These are phyloP conservation scores for Drosophila jambulina DNA, from an alignment of 1,140 invertebrate genomes.

Conservation along the genomic window DNA sequence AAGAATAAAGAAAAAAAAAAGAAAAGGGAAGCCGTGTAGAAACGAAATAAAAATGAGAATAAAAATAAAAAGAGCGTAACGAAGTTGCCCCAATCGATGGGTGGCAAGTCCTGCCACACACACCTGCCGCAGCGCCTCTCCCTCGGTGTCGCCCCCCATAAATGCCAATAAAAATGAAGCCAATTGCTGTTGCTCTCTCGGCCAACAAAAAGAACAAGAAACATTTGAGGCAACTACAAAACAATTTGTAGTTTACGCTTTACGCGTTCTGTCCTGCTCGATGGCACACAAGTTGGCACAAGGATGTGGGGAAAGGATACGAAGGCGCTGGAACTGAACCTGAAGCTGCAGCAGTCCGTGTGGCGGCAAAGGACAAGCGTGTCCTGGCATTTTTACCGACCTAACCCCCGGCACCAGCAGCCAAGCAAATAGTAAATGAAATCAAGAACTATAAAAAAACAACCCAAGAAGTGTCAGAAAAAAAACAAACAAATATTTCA, in stretches of 20 bases:
- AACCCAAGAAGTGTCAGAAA: not conserved
- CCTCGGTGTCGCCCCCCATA: constrained; percentile 5
- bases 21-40: constrained; percentile 38
- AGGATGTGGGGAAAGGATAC: constrained; percentile 3
- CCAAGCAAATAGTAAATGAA: constrained; percentile 76
- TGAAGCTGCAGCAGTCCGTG: not conserved
- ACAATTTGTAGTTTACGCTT: constrained; percentile 81
- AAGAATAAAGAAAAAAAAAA: constrained; percentile 11
- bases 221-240: constrained; percentile 57
- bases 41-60: constrained; percentile 58
- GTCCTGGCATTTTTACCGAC: constrained; percentile 36
- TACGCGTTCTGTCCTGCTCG: constrained; percentile 54
- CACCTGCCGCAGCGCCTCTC: constrained; percentile 6
- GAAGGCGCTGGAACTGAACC: not conserved
- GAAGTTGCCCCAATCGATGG: constrained; percentile 65
- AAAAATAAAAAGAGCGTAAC: constrained; percentile 68
- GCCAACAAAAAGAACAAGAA: constrained; percentile 41
- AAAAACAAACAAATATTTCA: constrained; percentile 4
- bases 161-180: constrained; percentile 78
- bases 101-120: constrained; percentile 2
- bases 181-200: constrained; percentile 62
- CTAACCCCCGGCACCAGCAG: constrained; percentile 32
- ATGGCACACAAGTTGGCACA: constrained; percentile 14
- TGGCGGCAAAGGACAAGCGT: constrained; percentile 35
- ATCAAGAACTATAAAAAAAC: constrained; percentile 70